Evolutionary conservation across 2,113 vertebrate genomes (phyloP).

Genomic region (Pollachius pollachius): DNA sequence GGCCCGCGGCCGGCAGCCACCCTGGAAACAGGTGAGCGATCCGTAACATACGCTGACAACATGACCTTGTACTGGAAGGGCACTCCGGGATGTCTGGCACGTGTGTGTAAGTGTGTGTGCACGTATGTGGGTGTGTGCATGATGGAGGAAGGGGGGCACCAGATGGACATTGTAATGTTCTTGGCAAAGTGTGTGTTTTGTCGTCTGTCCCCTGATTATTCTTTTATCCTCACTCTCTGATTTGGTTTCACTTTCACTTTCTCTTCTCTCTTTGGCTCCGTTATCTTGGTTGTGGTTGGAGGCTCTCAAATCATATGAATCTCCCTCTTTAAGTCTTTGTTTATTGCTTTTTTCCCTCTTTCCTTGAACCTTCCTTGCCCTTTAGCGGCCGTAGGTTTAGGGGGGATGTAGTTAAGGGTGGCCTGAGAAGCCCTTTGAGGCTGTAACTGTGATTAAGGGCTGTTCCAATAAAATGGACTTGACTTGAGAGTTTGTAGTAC

Average conservation of each 20-base stretch:
- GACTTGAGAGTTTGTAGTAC: no score
- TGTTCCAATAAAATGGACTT: no score
- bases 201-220: constrained; percentile 1
- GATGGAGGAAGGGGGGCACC: constrained; percentile 54
- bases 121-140: constrained; percentile 2
- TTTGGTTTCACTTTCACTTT: constrained; percentile 21
- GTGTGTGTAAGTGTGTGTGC: no score
- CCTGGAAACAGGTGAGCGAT: constrained; percentile 63
- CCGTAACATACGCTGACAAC: constrained; percentile 66
- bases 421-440: no score
- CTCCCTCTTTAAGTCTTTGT: constrained; percentile 12
- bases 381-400: no score
- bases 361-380: no score
- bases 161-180: constrained; percentile 75
- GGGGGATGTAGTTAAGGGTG: background rate
- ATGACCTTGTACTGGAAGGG: constrained; percentile 72
- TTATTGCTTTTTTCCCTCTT: constrained; percentile 31
- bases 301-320: background rate
- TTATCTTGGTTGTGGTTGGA: no score
- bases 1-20: constrained; percentile 49
- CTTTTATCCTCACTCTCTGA: background rate
- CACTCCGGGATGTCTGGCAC: constrained; percentile 7
- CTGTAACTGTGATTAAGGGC: no score
- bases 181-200: constrained; percentile 54
- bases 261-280: constrained; percentile 17